phyloP scores from a whole-genome alignment of 2,797 vertebrate genomes.

The Nyctibius grandis region DNA sequence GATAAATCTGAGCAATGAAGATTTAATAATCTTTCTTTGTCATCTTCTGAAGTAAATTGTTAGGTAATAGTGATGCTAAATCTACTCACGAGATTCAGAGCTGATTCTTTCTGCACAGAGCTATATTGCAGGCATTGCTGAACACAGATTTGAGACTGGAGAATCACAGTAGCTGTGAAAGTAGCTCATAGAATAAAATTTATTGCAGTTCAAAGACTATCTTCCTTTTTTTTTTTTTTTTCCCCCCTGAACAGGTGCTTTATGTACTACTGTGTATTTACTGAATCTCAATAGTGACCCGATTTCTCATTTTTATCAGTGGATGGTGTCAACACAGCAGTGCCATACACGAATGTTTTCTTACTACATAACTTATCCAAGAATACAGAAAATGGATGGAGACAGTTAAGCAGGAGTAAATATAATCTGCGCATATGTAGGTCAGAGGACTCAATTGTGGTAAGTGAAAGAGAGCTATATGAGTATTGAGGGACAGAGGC shows the following conservation, averaged over 20 bases:
- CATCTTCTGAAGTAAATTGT: constrained; percentile 3
- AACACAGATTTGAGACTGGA: background rate
- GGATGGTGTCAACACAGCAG: background rate
- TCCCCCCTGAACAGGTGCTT: constrained; percentile 12
- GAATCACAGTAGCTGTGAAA: background rate
- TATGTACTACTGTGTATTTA: constrained; percentile 36
- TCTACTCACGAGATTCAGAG: constrained; percentile 5
- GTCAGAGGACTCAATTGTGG: background rate
- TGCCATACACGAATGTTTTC: constrained; percentile 2
- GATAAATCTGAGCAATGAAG: constrained; percentile 20
- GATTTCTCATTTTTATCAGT: constrained; percentile 18
- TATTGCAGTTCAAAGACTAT: constrained; percentile 19
- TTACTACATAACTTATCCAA: background rate
- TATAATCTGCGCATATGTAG: fast-evolving
- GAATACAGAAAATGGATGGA: background rate
- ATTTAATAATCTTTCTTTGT: constrained; percentile 29
- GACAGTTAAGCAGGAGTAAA: background rate
- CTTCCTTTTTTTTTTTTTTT: constrained; percentile 4
- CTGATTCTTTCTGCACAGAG: background rate
- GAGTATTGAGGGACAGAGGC: background rate
- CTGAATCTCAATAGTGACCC: constrained; percentile 49
- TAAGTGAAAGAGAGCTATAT: background rate
- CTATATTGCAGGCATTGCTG: background rate
- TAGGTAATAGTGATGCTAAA: constrained; percentile 16
- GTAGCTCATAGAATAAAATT: constrained; percentile 5